phyloP scores from a whole-genome alignment of 2,888 invertebrate genomes.

The Pantelozetes paolii region DNA sequence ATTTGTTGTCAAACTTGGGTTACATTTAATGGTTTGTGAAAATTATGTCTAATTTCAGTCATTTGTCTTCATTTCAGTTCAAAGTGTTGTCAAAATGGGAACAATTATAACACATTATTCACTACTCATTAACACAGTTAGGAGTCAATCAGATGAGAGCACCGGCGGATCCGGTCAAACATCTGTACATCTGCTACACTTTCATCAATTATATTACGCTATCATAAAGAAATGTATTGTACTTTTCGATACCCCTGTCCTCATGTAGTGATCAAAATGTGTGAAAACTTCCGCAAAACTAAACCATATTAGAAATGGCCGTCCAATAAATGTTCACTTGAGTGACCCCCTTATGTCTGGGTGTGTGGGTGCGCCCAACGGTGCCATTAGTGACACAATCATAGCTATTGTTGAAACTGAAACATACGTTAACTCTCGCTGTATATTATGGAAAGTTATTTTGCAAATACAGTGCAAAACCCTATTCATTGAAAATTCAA shows the following conservation, averaged over 20 bases:
- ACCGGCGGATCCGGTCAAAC: neutral
- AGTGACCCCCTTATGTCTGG: neutral
- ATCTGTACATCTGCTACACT: neutral
- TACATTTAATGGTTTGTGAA: neutral
- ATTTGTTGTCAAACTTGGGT: neutral
- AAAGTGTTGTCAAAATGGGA: neutral
- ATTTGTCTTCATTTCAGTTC: neutral
- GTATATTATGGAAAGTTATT: neutral
- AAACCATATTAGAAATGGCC: slow-evolving; percentile 6
- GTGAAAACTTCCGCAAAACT: neutral
- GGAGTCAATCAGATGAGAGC: neutral
- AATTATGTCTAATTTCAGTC: neutral
- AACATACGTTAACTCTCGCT: neutral
- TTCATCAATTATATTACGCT: slow-evolving; percentile 21
- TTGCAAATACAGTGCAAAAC: neutral
- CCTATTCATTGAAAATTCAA: neutral
- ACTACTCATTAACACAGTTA: neutral
- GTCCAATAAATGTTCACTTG: slow-evolving; percentile 13
- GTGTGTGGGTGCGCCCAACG: neutral
- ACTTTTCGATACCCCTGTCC: neutral
- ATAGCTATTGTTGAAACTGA: neutral
- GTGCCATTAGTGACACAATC: slow-evolving; percentile 31
- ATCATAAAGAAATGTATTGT: slow-evolving; percentile 14
- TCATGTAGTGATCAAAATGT: neutral
- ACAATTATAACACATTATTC: slow-evolving; percentile 23